Evolutionary conservation across 2,113 vertebrate species (phyloP).

Genomic region (Platycercus adscitus): DNA sequence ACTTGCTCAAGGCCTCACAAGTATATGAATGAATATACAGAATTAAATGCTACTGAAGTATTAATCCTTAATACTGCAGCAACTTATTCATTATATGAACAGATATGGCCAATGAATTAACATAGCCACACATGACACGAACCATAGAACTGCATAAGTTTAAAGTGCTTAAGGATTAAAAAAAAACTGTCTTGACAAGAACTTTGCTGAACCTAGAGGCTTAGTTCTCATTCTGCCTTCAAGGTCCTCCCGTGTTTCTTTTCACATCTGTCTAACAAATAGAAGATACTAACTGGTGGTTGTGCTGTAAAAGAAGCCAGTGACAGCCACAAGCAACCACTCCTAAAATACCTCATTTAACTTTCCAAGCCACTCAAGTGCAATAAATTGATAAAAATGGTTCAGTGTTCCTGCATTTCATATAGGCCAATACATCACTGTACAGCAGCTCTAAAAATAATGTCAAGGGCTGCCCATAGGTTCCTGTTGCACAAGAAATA

Average conservation of each 20-base stretch:
- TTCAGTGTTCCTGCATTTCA: background rate
- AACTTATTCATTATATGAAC: background rate
- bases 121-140: accelerated
- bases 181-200: background rate
- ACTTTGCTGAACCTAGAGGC: background rate
- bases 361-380: background rate
- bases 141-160: background rate
- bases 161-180: background rate
- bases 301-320: background rate
- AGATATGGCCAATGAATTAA: background rate
- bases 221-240: background rate
- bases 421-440: background rate
- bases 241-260: background rate
- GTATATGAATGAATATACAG: background rate
- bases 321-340: background rate
- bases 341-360: background rate
- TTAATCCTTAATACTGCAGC: background rate
- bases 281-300: background rate
- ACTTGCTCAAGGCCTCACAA: background rate
- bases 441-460: background rate
- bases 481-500: background rate
- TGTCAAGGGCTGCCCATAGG: background rate
- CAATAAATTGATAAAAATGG: background rate
- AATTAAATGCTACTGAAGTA: background rate
- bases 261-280: background rate